Evolutionary conservation across 1,140 invertebrate genomes (phyloP).

Genomic region (Pristionchus pacificus): DNA sequence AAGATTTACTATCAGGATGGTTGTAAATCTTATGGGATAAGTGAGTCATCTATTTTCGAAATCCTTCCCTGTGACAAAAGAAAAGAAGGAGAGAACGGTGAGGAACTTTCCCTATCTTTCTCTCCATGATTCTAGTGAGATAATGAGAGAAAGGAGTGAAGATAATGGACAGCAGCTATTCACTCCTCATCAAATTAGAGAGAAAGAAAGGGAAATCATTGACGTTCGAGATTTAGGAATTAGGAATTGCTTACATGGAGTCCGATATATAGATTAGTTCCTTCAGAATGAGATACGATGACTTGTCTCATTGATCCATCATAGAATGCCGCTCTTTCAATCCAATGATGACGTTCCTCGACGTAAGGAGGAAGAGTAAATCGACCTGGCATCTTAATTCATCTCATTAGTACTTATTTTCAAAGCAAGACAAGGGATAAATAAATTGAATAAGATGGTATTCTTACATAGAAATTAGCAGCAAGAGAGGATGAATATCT

Average conservation of each 20-base stretch:
- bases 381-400: slow-evolving; percentile 24
- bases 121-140: too few species aligned
- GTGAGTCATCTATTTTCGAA: too few species aligned
- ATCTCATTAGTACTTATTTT: not conserved
- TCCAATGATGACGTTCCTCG: slow-evolving; percentile 28
- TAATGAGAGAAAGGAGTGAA: too few species aligned
- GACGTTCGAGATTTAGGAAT: not conserved
- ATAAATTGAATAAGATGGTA: slow-evolving; percentile 2
- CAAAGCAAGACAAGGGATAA: slow-evolving; percentile 1
- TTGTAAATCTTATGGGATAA: too few species aligned
- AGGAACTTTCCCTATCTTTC: too few species aligned
- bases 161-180: too few species aligned
- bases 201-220: too few species aligned
- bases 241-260: slow-evolving; percentile 8
- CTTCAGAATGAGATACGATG: slow-evolving; percentile 33
- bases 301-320: slow-evolving; percentile 27
- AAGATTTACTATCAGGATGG: too few species aligned
- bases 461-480: slow-evolving; percentile 29
- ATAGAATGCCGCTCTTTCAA: slow-evolving; percentile 37
- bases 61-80: too few species aligned
- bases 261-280: slow-evolving; percentile 31
- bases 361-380: slow-evolving; percentile 25
- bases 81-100: too few species aligned
- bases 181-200: too few species aligned
- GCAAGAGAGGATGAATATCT: slow-evolving; percentile 25